Conservation (phyloP, 2,797 vertebrate species). For the Dromococcyx pavoninus region DNA sequence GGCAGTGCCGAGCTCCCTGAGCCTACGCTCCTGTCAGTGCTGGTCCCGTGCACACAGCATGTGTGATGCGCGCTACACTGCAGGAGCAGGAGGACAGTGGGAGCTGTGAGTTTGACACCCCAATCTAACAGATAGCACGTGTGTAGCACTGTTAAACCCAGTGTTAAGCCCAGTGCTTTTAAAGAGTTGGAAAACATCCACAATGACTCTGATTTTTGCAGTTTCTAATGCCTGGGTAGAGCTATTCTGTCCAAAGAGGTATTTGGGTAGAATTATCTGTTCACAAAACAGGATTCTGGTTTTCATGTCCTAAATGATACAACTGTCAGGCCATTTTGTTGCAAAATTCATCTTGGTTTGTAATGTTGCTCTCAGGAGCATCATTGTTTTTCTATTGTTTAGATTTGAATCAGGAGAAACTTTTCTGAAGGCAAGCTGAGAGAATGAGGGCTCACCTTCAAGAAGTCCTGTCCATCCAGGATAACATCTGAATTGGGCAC, state of each 20-base stretch:
- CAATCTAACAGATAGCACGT: background rate
- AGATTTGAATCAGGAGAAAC: background rate
- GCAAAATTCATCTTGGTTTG: background rate
- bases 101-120: too few species aligned
- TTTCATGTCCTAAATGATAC: background rate
- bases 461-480: background rate
- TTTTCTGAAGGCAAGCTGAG: background rate
- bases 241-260: background rate
- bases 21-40: too few species aligned
- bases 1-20: too few species aligned
- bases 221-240: background rate
- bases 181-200: background rate
- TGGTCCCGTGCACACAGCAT: too few species aligned
- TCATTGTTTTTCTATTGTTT: background rate
- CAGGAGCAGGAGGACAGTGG: too few species aligned
- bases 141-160: background rate
- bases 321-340: background rate
- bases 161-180: background rate
- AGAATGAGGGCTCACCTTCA: background rate
- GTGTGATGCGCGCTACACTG: too few species aligned
- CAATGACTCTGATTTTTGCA: background rate
- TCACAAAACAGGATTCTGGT: background rate
- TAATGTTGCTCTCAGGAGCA: background rate
- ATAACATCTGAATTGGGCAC: background rate
- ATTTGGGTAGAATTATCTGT: background rate